Percentiles rank a stretch among this genome's conserved stretches.
phyloP scores from a whole-genome alignment of 1,140 invertebrate genomes.

The Pseudobourletiella spinata region DNA sequence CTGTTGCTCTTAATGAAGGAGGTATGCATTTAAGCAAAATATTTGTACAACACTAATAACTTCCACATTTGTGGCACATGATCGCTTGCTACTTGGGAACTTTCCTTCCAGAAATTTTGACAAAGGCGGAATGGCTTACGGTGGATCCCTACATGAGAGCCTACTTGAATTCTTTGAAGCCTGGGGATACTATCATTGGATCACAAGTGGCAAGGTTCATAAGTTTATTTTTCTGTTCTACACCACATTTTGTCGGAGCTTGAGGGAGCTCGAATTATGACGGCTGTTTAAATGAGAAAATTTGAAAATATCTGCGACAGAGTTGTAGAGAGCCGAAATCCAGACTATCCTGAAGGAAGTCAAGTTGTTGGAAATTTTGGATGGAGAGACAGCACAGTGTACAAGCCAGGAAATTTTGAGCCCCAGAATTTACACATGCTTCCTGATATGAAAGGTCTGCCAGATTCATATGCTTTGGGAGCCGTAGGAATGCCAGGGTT shows the following conservation, averaged over 20 bases:
- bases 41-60: background rate
- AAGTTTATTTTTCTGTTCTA: background rate
- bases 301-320: too few relatives aligned
- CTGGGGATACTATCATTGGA: conserved; percentile 34
- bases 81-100: background rate
- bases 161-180: conserved; percentile 37
- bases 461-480: conserved; percentile 48
- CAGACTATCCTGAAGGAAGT: conserved; percentile 51
- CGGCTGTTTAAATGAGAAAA: too few relatives aligned
- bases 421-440: conserved; percentile 35
- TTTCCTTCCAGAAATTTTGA: conserved; percentile 49
- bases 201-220: conserved; percentile 36
- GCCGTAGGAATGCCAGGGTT: conserved; percentile 55
- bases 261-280: background rate
- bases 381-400: conserved; percentile 25
- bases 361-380: conserved; percentile 43
- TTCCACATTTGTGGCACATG: background rate
- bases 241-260: background rate
- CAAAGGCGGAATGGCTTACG: conserved; percentile 56
- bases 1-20: conserved; percentile 12
- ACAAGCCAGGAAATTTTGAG: conserved; percentile 6
- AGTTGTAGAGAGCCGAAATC: conserved; percentile 52
- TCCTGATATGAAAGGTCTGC: conserved; percentile 48
- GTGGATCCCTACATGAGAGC: conserved; percentile 63
- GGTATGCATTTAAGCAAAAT: conserved; percentile 7